Base-by-base conservation (phyloP, 2,888 invertebrate genomes). In the Tolmerus cingulatus region DNA sequence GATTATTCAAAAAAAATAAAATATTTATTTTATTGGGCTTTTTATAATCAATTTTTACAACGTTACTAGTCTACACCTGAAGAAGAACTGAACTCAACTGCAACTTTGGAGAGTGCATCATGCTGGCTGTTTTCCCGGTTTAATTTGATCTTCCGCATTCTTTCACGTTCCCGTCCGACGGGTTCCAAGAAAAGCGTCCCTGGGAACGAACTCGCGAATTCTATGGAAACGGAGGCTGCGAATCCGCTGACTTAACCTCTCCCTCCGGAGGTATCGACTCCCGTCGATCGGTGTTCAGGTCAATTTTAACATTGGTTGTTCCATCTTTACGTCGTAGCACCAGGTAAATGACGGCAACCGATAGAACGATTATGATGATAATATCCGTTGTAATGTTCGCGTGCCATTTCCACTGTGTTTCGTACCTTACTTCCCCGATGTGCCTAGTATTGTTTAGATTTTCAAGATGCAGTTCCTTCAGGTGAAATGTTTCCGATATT, bases 211-310 rank as follows among this genome's bases (percentile, higher is more conserved):
- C 16, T 51, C n/a, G 46, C n/a, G 5, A n/a, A n/a, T 51, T 51
- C 46, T 51, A 51, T 51, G 16, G 46, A 51, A 51, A 51, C 46
- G 81, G 81, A 81, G 30, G 3, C 5, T 51, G 46, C n/a, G 16
- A 51, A 51, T 51, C 46, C 5, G 74, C 23, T 43, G 85, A 85
- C 46, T n/a, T 85, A 85, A 85, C 85, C 43, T 30, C 74, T 85
- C 85, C 85, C 74, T 74, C 66, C 85, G 12, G 40, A 74, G 74
- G 85, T 40, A 27, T 85, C 85, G 46, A 85, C 85, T 85, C 85
- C 74, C 30, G 74, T 40, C 9, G 74, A 85, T 27, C 27, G 43
- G 19, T 30, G 40, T 85, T 66, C 14, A 74, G 43, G 37, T 85
- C 40, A 40, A 85, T 55, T 16, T 74, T 27, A 27, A 85, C 40